A percentile compares a stretch with the other conserved stretches of the same genome.
phyloP scores from a whole-genome alignment of 64 coral and sea anemone genomes.

The Stichodactyla mertensii region DNA sequence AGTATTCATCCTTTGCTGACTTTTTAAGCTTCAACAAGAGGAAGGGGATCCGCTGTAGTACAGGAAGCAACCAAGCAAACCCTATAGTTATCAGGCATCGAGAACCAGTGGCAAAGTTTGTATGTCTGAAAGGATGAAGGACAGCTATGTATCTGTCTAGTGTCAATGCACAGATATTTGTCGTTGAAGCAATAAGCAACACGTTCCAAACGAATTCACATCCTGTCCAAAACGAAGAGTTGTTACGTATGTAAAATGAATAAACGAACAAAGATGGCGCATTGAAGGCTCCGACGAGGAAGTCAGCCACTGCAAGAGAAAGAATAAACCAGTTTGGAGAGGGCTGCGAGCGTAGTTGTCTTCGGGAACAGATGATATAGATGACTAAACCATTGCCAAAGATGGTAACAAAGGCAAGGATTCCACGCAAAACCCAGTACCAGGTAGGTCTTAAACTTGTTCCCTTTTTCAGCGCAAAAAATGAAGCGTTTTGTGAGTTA shows the following conservation, averaged over 20 bases:
- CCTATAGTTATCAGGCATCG: neutral
- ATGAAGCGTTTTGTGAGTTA: neutral
- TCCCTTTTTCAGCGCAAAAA: neutral
- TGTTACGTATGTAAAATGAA: neutral
- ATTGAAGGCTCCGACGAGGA: slow-evolving; percentile 28
- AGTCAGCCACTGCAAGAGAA: slow-evolving; percentile 47
- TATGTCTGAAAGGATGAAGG: slow-evolving; percentile 7
- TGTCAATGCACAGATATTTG: slow-evolving; percentile 26
- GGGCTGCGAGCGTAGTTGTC: neutral
- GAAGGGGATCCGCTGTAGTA: slow-evolving; percentile 1
- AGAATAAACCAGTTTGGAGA: slow-evolving; percentile 48
- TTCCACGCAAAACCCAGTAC: slow-evolving; percentile 40
- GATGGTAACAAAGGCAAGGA: slow-evolving; percentile 26
- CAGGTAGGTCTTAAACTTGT: neutral
- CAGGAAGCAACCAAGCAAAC: neutral
- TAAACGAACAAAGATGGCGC: neutral
- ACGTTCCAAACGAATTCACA: slow-evolving; percentile 5
- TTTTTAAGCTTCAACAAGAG: slow-evolving; percentile 10
- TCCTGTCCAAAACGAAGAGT: neutral
- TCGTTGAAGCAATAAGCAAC: slow-evolving; percentile 11
- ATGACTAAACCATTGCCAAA: slow-evolving; percentile 50
- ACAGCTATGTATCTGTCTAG: slow-evolving; percentile 21
- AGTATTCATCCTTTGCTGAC: neutral
- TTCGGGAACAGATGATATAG: slow-evolving; percentile 32
- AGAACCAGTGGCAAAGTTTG: neutral